Evolutionary conservation across 2,888 invertebrate species (phyloP).

Genomic region (Ormyrus rosae): DNA sequence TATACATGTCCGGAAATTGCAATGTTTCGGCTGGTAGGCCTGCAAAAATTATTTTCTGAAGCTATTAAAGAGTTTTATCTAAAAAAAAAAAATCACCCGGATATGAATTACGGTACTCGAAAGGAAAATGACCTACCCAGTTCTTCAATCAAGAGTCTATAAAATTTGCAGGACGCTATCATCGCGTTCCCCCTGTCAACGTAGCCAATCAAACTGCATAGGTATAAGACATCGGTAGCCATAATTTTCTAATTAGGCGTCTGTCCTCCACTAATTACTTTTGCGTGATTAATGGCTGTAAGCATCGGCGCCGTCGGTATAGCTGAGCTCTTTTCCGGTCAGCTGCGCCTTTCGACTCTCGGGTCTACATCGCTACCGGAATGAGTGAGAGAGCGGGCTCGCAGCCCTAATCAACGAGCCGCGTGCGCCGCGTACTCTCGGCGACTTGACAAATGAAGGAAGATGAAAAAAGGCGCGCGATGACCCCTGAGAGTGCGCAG

Average conservation of each 20-base stretch:
- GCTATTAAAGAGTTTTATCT: no score
- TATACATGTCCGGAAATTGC: no score
- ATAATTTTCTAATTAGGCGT: slow-evolving; percentile 72
- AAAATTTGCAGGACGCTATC: background rate
- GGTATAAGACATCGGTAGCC: slow-evolving; percentile 64
- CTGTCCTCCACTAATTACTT: slow-evolving; percentile 71
- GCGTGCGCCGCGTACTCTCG: slow-evolving; percentile 58
- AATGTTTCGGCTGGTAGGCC: no score
- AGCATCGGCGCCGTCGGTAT: slow-evolving; percentile 58
- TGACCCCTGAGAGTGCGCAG: background rate
- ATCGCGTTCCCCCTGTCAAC: slow-evolving; percentile 50
- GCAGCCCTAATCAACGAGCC: slow-evolving; percentile 63
- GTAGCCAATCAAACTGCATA: slow-evolving; percentile 54
- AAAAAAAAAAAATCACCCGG: no score
- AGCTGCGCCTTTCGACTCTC: slow-evolving; percentile 7
- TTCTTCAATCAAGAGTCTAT: slow-evolving; percentile 10
- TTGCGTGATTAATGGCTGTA: slow-evolving; percentile 67
- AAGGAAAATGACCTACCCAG: no score
- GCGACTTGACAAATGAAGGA: slow-evolving; percentile 65
- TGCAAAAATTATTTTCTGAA: no score
- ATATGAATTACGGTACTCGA: no score
- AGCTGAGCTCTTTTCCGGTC: slow-evolving; percentile 39
- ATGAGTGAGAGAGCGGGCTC: background rate
- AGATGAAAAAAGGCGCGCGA: slow-evolving; percentile 46
- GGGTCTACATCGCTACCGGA: background rate